phyloP scores from a whole-genome alignment of 2,797 vertebrate species.

The Chiloscyllium punctatum region DNA sequence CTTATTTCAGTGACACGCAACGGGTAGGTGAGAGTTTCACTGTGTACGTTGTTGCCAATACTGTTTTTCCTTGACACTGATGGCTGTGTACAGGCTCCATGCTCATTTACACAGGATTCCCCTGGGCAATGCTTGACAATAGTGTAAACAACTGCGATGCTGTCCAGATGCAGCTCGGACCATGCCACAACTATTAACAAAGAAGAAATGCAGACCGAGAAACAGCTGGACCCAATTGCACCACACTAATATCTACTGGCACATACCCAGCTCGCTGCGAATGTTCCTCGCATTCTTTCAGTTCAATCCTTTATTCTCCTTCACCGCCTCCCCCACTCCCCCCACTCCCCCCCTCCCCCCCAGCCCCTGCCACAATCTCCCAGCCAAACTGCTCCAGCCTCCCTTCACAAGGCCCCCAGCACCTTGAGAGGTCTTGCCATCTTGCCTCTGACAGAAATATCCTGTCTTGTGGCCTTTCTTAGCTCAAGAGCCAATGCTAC shows the following conservation, averaged over 20 bases:
- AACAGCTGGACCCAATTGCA: not conserved
- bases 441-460: not conserved
- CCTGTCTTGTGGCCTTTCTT: not conserved
- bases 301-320: not conserved
- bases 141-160: not conserved
- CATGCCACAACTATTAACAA: not conserved
- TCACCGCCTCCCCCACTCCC: not conserved
- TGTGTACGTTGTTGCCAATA: no score
- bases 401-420: not conserved
- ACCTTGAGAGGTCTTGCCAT: not conserved
- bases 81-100: not conserved
- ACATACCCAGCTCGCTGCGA: no score
- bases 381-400: not conserved
- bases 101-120: not conserved
- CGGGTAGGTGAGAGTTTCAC: not conserved
- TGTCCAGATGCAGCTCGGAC: not conserved
- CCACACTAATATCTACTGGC: not conserved
- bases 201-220: conserved; percentile 32
- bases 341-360: no score
- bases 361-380: not conserved
- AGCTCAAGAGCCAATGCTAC: not conserved
- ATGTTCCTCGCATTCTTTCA: not conserved
- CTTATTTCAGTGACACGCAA: not conserved
- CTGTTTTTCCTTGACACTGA: not conserved
- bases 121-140: not conserved